Evolutionary conservation across 2,113 vertebrate genomes (phyloP).

Genomic region (Protobothrops mucrosquamatus): DNA sequence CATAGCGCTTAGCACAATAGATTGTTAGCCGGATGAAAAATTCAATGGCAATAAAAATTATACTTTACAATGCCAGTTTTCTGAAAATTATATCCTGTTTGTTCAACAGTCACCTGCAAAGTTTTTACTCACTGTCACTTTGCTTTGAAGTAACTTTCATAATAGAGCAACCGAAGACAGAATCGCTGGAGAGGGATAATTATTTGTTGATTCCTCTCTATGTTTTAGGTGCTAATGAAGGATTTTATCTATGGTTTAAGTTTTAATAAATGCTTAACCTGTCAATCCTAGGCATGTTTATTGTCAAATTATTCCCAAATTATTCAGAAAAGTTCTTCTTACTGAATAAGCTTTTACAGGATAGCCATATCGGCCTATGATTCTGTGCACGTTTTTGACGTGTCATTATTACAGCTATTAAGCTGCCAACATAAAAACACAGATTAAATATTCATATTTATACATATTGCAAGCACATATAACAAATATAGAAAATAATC

Average conservation of each 20-base stretch:
- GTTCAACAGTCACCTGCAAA: neutral
- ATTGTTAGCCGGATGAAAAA: neutral
- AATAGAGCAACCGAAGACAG: neutral
- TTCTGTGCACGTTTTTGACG: neutral
- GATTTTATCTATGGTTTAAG: neutral
- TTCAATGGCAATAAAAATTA: neutral
- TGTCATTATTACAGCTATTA: neutral
- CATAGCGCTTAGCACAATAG: neutral
- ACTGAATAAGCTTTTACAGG: neutral
- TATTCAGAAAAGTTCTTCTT: neutral
- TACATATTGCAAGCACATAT: neutral
- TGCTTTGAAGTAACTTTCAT: neutral
- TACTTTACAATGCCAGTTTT: neutral
- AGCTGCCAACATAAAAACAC: neutral
- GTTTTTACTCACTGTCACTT: neutral
- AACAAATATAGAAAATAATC: neutral
- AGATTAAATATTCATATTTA: neutral
- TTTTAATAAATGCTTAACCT: neutral
- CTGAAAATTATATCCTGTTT: neutral
- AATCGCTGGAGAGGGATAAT: neutral
- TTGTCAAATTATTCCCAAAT: neutral
- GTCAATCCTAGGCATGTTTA: neutral
- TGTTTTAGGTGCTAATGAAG: neutral
- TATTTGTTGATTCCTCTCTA: neutral
- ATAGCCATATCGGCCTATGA: neutral